Base-by-base conservation (phyloP, 1,140 invertebrate species). In the Matsumurasca onukii region DNA sequence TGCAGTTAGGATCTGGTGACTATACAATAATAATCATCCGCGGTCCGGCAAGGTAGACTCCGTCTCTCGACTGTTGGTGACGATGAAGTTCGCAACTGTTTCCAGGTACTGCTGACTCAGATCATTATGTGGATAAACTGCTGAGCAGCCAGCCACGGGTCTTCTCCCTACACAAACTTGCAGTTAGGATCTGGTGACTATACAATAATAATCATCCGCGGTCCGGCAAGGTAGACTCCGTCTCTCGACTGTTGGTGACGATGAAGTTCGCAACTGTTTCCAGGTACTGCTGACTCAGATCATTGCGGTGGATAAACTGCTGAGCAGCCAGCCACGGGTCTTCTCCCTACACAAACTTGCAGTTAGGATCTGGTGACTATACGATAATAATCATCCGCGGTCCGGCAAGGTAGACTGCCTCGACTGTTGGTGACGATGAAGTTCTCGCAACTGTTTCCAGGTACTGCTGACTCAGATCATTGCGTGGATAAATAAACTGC, bases 261-360 rank as follows among this genome's bases (percentile, higher is more conserved):
- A 98, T 97, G 78, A 98, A 98, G 81, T 96, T 92, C n/a, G 94
- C 94, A 29, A 98, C 92, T 83, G 96, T 91, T 75, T 98, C 95
- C 51, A 98, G 85, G 81, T 91, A 95, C 17, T 85, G 83, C 80
- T 95, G 93, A 69, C 89, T 90, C 39, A 99, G 83, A 73, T 91
- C 83, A 78, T 99, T 86, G 74, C 86, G n/a, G 69, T 88, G 79
- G 29, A 90, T 82, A 76, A 90, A 90, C 39, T 80, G 78, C 71
- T 89, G 86, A 29, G 89, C 88, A 25, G 85, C 86, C 70, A 82
- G 78, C 81, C 84, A 88, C 0, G 87, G 74, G 75, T 90, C 86
- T 73, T 90, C 86, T 17, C 69, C 68, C 76, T 85, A n/a, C n/a
- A n/a, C n/a, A n/a, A n/a, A n/a, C n/a, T n/a, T n/a, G n/a, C n/a